Evolutionary conservation across 2,888 invertebrate genomes (phyloP), one percentile per base, ranked within the genome.

Genomic region (Euplagia quadripunctaria): DNA sequence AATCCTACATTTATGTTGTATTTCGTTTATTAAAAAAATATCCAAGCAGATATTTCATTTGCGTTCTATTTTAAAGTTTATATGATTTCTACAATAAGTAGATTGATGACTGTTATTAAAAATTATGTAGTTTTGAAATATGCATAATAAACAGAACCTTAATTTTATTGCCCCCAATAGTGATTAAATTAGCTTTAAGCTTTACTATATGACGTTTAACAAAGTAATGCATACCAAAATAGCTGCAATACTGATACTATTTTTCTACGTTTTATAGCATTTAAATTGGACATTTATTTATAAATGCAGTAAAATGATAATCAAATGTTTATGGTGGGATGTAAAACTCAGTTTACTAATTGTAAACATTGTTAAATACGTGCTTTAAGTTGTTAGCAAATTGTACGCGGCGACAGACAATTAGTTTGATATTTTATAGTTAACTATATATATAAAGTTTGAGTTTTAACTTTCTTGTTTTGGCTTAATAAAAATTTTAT

Each of bases 191-290:
- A 31, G 31, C 31, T 31, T 31, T 31, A 31, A 31, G n/a, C n/a
- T 2, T 31, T 31, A 31, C 31, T 31, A 31, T 31, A 31, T 31
- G 31, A 2, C 31, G 31, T 31, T 46, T 46, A 3, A 46, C 43
- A 46, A 8, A 46, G 6, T 8, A 46, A 46, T 46, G 43, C 43
- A 46, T 46, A 46, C 43, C 43, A 46, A 46, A 8, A n/a, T 55
- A 17, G 16, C n/a, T 55, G n/a, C 17, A n/a, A n/a, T n/a, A 55
- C n/a, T 9, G n/a, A 8, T n/a, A 17, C 1, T 55, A 55, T 64
- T 49, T 65, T 49, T 49, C 43, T 46, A 46, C 43, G 12, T 49
- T 65, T 65, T 65, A 65, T 65, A 49, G 20, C 49, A 20, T 65
- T 65, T 16, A 49, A 65, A 65, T 65, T 14, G 49, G 20, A 7